phyloP scores from a whole-genome alignment of 2,888 invertebrate species.

The Allolobophora icterica region DNA sequence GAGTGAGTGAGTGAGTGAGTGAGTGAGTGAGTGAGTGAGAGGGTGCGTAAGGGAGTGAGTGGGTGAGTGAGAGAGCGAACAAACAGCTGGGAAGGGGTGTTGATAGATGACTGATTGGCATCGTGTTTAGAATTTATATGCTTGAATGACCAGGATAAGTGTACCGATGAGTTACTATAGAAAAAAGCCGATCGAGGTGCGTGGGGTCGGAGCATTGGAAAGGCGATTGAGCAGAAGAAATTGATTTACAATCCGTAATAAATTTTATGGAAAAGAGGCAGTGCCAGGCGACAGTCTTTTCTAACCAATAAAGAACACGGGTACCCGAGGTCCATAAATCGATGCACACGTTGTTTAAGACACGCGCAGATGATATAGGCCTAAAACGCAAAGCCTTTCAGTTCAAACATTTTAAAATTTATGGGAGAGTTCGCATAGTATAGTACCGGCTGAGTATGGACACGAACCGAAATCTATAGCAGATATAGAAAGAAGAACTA shows the following conservation, averaged over 20 bases:
- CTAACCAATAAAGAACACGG: background rate
- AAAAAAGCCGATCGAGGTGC: background rate
- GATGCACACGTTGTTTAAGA: background rate
- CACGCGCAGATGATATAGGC: background rate
- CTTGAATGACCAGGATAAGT: no score
- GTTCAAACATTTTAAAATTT: no score
- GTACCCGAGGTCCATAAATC: background rate
- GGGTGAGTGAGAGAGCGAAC: conserved; percentile 19
- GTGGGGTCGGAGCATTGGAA: background rate
- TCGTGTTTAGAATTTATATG: no score
- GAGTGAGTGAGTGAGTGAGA: background rate
- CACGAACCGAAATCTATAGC: background rate
- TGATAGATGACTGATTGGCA: background rate
- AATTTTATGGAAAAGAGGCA: background rate
- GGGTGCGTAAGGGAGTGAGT: conserved; percentile 14
- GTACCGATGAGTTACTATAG: background rate
- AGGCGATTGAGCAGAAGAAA: background rate
- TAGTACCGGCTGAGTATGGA: background rate
- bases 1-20: no score
- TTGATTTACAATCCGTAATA: background rate
- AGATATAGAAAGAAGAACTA: no score
- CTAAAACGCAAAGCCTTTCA: no score
- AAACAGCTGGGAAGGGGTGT: background rate
- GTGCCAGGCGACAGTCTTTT: background rate
- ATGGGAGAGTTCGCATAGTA: background rate